These are phyloP conservation scores for Zaprionus nigranus DNA, from an alignment of 1,140 invertebrate species.

Conservation along the genomic window DNA sequence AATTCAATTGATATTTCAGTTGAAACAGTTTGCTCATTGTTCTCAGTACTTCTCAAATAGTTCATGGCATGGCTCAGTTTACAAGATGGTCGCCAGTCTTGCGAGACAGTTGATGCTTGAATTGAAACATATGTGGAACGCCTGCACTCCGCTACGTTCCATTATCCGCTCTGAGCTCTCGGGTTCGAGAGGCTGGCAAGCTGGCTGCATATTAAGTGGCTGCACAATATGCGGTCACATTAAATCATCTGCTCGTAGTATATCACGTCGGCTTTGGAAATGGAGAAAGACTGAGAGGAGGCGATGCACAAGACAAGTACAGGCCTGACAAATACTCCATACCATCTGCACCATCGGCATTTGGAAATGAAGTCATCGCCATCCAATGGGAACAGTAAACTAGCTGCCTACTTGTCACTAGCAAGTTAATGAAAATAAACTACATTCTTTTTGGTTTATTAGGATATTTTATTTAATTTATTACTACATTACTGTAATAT, in stretches of 20 bases:
- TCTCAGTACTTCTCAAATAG: slow-evolving; percentile 10
- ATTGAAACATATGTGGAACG: slow-evolving; percentile 69
- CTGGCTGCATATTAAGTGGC: slow-evolving; percentile 69
- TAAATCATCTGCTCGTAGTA: slow-evolving; percentile 81
- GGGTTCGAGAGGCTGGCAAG: slow-evolving; percentile 20
- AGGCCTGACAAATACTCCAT: slow-evolving; percentile 56
- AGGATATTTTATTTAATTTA: no score
- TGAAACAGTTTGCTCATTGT: slow-evolving; percentile 1
- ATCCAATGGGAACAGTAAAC: slow-evolving; percentile 42
- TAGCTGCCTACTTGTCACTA: slow-evolving; percentile 23
- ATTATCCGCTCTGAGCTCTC: slow-evolving; percentile 13
- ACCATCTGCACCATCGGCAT: slow-evolving; percentile 15
- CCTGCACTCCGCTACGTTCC: slow-evolving; percentile 35
- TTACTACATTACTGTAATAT: no score
- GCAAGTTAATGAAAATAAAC: background rate
- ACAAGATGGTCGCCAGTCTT: slow-evolving; percentile 63
- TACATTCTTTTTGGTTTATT: background rate
- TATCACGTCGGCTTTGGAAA: slow-evolving; percentile 56
- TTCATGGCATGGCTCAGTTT: slow-evolving; percentile 47
- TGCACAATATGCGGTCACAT: slow-evolving; percentile 72
- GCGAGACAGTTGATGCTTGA: slow-evolving; percentile 48
- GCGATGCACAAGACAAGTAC: slow-evolving; percentile 52
- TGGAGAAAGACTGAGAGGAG: slow-evolving; percentile 39
- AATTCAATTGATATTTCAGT: background rate
- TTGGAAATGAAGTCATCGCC: slow-evolving; percentile 60